phyloP scores from a whole-genome alignment of 2,888 invertebrate species.

The Diachrysia chrysitis region DNA sequence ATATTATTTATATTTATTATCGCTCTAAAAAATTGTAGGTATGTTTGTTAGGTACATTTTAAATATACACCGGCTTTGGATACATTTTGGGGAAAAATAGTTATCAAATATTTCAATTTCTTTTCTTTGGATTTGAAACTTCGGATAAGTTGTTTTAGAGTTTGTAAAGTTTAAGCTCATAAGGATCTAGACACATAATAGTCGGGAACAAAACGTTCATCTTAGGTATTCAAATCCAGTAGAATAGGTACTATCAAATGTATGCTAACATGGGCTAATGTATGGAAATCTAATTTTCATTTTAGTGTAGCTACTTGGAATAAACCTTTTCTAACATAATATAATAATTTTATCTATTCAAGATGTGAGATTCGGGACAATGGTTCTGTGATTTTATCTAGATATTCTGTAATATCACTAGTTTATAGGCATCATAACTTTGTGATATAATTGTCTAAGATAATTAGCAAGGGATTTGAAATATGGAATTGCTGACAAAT shows the following conservation, averaged over 20 bases:
- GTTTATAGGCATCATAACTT: neutral
- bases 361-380: neutral
- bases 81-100: too few species aligned
- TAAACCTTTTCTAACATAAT: constrained; percentile 15
- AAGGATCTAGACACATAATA: too few species aligned
- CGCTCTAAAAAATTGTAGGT: too few species aligned
- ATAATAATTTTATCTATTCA: constrained; percentile 13
- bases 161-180: too few species aligned
- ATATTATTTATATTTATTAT: too few species aligned
- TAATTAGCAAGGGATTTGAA: neutral
- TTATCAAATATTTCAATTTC: too few species aligned
- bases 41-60: too few species aligned
- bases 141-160: too few species aligned
- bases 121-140: too few species aligned
- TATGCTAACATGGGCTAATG: neutral
- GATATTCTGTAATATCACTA: constrained; percentile 3
- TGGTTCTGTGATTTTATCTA: constrained; percentile 28
- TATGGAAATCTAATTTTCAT: constrained; percentile 8
- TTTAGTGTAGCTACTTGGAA: neutral
- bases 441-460: neutral
- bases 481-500: neutral
- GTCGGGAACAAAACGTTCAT: too few species aligned
- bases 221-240: neutral
- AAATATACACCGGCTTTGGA: too few species aligned
- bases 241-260: neutral